Evolutionary conservation across 2,797 vertebrate genomes (phyloP).

Genomic region (Trematocara caparti): DNA sequence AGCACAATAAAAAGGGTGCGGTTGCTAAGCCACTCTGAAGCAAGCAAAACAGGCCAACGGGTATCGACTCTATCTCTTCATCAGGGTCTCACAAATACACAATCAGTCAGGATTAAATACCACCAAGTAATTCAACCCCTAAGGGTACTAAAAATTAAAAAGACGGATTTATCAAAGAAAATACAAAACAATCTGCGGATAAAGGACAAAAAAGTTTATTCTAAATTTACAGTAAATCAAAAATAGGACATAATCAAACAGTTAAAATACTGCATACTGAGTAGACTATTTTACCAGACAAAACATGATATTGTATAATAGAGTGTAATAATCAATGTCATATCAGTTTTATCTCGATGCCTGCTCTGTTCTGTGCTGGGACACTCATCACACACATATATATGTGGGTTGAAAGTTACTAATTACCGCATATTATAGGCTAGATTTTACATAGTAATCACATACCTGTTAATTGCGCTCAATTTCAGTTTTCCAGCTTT

Average conservation of each 20-base stretch:
- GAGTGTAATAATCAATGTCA: background rate
- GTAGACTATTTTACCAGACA: background rate
- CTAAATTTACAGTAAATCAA: background rate
- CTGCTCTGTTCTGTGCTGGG: background rate
- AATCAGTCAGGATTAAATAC: accelerated
- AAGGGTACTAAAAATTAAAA: background rate
- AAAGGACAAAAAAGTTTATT: background rate
- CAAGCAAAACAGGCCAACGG: accelerated
- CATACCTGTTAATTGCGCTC: background rate
- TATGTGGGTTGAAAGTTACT: background rate
- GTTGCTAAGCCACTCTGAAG: background rate
- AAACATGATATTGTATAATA: background rate
- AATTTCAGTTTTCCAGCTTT: background rate
- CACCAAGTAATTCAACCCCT: background rate
- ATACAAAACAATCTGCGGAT: accelerated
- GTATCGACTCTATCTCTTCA: background rate
- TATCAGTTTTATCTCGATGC: too few species aligned
- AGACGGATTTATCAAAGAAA: background rate
- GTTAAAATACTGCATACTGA: background rate
- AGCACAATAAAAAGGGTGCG: background rate
- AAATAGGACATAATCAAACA: background rate
- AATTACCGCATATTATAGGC: background rate
- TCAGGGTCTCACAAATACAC: background rate
- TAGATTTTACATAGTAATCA: background rate
- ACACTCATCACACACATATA: background rate